phyloP scores from a whole-genome alignment of 2,113 vertebrate genomes.

The Phrynosoma blainvillii region DNA sequence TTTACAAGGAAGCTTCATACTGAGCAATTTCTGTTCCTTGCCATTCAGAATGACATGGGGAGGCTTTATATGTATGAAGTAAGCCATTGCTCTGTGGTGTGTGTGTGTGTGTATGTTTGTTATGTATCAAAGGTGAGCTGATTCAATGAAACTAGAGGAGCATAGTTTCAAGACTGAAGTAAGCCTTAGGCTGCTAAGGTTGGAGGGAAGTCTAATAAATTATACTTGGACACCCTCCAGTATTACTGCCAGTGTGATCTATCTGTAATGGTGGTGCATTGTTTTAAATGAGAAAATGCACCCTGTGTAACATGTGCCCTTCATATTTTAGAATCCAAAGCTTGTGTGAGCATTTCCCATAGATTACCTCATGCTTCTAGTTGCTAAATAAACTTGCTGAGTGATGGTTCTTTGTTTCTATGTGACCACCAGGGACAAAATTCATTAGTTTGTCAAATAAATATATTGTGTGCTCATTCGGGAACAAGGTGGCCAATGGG shows the following conservation, averaged over 20 bases:
- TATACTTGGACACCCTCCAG: constrained; percentile 59
- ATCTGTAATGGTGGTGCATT: constrained; percentile 42
- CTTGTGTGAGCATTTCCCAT: constrained; percentile 34
- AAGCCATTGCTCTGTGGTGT: constrained; percentile 28
- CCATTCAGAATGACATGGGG: constrained; percentile 29
- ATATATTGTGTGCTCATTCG: not conserved
- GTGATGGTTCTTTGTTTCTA: constrained; percentile 24
- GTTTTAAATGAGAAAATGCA: constrained; percentile 46
- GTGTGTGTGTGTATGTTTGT: not conserved
- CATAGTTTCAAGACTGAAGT: constrained; percentile 58
- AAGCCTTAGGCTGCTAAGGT: constrained; percentile 53
- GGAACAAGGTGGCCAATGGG: not conserved
- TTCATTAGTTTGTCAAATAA: accelerated
- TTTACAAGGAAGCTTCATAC: constrained; percentile 40
- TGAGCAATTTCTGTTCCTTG: constrained; percentile 23
- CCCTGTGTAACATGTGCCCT: constrained; percentile 37
- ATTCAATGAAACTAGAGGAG: constrained; percentile 57
- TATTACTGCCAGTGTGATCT: constrained; percentile 39
- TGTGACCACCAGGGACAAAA: not conserved
- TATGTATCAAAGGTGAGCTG: constrained; percentile 41
- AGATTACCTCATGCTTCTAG: constrained; percentile 54
- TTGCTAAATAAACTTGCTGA: constrained; percentile 52
- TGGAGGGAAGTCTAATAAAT: constrained; percentile 64
- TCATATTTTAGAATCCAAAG: constrained; percentile 35
- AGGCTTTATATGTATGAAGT: constrained; percentile 31